Evolutionary conservation across 2,888 invertebrate species (phyloP), one percentile per base, ranked within the genome.

Genomic region (Perizoma flavofasciatum): DNA sequence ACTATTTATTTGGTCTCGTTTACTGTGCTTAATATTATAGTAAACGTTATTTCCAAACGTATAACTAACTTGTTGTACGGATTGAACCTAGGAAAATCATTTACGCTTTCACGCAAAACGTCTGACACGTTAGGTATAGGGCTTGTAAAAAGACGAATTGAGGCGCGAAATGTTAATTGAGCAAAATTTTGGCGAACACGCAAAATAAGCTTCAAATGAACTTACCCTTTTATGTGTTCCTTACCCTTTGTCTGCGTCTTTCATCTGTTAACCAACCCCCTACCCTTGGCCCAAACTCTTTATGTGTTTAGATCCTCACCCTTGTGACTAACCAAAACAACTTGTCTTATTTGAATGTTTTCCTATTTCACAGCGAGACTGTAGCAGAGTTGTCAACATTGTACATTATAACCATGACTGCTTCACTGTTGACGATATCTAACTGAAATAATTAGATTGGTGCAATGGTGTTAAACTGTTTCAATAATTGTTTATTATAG

Each of bases 161-260:
- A 82, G 82, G 82, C 90, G 89, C 87, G 89, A 83, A 79, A 83
- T 85, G 82, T 85, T 83, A 85, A 86, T 86, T 82, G 86, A 89
- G 87, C 89, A 88, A 89, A 89, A 85, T 87, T 86, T 85, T 86
- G 89, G 86, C 89, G 83, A 89, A 91, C 92, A 92, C 90, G 90
- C 91, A 91, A 91, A 89, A 88, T 88, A 85, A 88, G 90, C 92
- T 91, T 89, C 92, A 88, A 89, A 90, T 89, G 88, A 92, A 91
- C 89, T 89, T 89, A 90, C 92, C 92, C 93, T 89, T 92, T 93
- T 92, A 92, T 92, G 93, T 94, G 88, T 87, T 92, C 92, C 92
- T 88, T 91, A 93, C 95, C 94, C 94, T 94, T 94, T 95, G 95
- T 95, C 95, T 95, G 94, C 95, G 95, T 96, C 95, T 94, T 90